Evolutionary conservation across 1,140 invertebrate genomes (phyloP).

Genomic region (Leptestheria dahalacensis): DNA sequence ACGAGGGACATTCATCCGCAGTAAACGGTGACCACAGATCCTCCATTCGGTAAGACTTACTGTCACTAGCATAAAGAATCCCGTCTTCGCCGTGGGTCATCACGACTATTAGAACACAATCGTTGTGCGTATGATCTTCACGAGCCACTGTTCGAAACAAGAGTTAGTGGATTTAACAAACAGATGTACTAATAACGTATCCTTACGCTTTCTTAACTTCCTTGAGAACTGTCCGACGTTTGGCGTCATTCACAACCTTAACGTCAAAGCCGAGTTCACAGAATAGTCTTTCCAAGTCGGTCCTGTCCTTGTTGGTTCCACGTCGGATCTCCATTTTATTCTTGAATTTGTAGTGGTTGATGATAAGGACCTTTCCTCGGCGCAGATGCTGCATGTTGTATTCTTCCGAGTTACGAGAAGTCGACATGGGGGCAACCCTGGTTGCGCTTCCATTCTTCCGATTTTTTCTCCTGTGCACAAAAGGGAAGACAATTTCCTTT

Average conservation of each 20-base stretch:
- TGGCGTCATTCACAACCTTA: conserved; percentile 44
- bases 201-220: conserved; percentile 31
- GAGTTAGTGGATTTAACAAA: not conserved
- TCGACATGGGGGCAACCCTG: conserved; percentile 20
- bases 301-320: conserved; percentile 34
- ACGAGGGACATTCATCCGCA: conserved; percentile 60
- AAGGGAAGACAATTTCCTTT: no score
- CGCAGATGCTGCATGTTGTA: conserved; percentile 35
- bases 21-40: conserved; percentile 71
- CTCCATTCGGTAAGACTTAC: conserved; percentile 64
- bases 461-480: no score
- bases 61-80: conserved; percentile 72
- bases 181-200: no score
- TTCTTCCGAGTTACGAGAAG: conserved; percentile 22
- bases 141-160: conserved; percentile 47
- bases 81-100: conserved; percentile 80
- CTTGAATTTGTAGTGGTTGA: conserved; percentile 36
- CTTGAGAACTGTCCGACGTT: conserved; percentile 42
- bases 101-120: conserved; percentile 64
- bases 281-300: conserved; percentile 45
- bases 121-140: conserved; percentile 56
- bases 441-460: no score
- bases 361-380: conserved; percentile 36
- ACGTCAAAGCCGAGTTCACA: conserved; percentile 59
- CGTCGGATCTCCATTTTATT: conserved; percentile 27